Evolutionary conservation across 2,888 invertebrate genomes (phyloP).

Genomic region (Leucophenga maculata): DNA sequence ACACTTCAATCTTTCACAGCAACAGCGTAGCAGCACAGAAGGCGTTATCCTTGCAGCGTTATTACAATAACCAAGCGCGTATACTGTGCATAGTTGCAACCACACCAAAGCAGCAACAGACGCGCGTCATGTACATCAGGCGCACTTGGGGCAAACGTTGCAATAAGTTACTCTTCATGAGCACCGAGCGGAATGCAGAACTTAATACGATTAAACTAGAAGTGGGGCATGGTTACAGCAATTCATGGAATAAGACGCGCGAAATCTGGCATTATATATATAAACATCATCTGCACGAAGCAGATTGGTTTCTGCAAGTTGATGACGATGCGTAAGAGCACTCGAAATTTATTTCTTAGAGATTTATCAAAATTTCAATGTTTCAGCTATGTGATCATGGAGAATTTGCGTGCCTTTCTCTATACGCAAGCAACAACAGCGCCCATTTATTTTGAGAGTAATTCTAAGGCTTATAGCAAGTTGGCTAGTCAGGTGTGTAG

Average conservation of each 20-base stretch:
- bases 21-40: background rate
- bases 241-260: conserved; percentile 96
- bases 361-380: background rate
- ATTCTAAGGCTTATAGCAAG: conserved; percentile 78
- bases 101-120: conserved; percentile 87
- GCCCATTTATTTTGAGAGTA: conserved; percentile 91
- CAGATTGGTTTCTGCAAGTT: conserved; percentile 98
- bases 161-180: conserved; percentile 89
- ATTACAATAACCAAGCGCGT: conserved; percentile 78
- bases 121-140: conserved; percentile 90
- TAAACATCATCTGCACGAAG: conserved; percentile 84
- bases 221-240: conserved; percentile 87
- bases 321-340: conserved; percentile 95
- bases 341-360: background rate
- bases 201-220: conserved; percentile 86
- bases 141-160: conserved; percentile 96
- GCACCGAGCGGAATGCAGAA: conserved; percentile 78
- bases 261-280: conserved; percentile 91
- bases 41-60: background rate
- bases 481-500: conserved; percentile 72
- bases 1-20: no score
- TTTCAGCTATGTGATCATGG: conserved; percentile 90
- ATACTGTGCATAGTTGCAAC: conserved; percentile 98
- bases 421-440: conserved; percentile 79
- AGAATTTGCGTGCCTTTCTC: conserved; percentile 93